These are phyloP conservation scores for Anser cygnoides DNA, from an alignment of 2,113 vertebrate species.

Conservation along the genomic window DNA sequence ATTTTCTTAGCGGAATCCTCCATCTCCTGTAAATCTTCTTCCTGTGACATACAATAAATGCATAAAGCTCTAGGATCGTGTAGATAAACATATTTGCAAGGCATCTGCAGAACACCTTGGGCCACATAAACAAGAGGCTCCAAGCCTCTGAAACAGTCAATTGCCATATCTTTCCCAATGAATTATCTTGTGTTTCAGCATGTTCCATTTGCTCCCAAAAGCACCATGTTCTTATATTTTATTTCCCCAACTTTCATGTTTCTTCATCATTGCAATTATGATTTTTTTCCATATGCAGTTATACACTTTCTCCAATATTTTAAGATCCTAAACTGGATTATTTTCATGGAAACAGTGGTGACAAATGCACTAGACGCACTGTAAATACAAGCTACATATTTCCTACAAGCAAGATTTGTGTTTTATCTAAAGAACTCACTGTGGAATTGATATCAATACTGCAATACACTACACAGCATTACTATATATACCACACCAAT, in stretches of 20 bases:
- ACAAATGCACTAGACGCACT: background rate
- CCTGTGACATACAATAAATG: slow-evolving; percentile 73
- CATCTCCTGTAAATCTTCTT: slow-evolving; percentile 93
- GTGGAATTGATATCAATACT: background rate
- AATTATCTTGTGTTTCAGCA: background rate
- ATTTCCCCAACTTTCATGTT: background rate
- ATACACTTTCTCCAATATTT: background rate
- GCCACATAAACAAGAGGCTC: background rate
- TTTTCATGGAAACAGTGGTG: background rate
- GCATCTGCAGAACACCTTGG: background rate
- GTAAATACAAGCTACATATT: background rate
- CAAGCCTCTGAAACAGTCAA: background rate
- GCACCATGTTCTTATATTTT: background rate
- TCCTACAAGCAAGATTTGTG: background rate
- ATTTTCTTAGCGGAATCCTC: slow-evolving; percentile 87
- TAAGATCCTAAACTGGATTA: background rate
- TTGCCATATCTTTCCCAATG: background rate
- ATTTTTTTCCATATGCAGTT: background rate
- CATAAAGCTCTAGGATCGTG: background rate
- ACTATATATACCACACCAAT: no score
- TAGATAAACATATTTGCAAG: background rate
- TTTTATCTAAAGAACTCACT: background rate
- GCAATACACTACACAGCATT: background rate
- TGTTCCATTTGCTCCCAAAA: background rate
- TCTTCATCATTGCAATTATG: background rate